Base-by-base conservation (phyloP, 2,797 vertebrate species). In the Sebastiscus albofasciatus region DNA sequence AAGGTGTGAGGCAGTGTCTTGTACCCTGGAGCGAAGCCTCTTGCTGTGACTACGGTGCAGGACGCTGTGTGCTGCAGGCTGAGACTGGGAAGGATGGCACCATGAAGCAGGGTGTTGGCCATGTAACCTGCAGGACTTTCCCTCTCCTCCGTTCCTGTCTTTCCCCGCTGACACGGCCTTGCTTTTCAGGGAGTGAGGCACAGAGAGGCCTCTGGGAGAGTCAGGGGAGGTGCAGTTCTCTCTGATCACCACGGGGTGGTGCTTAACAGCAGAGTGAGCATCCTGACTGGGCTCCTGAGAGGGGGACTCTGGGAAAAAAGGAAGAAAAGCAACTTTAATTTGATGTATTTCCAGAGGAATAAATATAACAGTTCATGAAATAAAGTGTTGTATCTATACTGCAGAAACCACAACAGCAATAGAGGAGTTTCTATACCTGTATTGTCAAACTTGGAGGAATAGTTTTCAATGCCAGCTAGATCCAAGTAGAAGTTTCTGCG, bases 401-500 rank as follows among this genome's bases (percentile, higher is more conserved):
- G 3, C 22, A 31, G 5, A 26, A 39, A 33, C 4, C 22, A 26
- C 36, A 42, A 26, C 22, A 42, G 14, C 36, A 18, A 26, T 22
- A 26, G 13, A 65, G 13, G 22, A 66, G 62, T 42, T 18, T 66
- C 9, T 33, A 71, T 93, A 97, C 97, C 97, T 88, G 95, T 91
- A 69, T 95, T 94, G 72, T 93, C 90, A 82, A 97, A 97, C 88
- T 97, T 97, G 36, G 97, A 98, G 0, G 96, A 94, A 87, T 96
- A 97, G 93, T 98, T 98, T 90, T 98, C 97, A 91, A 97, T 97
- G 68, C 97, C 97, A 5, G 96, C 97, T 20, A 98, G 96, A 87
- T 98, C 97, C 92, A 97, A 93, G 90, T 98, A 98, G 95, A 98
- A 97, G 94, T 97, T 98, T 95, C 97, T 96, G 91, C 97, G 96